Evolutionary conservation across 64 coral and sea anemone genomes (phyloP).

Genomic region (Actinia equina): DNA sequence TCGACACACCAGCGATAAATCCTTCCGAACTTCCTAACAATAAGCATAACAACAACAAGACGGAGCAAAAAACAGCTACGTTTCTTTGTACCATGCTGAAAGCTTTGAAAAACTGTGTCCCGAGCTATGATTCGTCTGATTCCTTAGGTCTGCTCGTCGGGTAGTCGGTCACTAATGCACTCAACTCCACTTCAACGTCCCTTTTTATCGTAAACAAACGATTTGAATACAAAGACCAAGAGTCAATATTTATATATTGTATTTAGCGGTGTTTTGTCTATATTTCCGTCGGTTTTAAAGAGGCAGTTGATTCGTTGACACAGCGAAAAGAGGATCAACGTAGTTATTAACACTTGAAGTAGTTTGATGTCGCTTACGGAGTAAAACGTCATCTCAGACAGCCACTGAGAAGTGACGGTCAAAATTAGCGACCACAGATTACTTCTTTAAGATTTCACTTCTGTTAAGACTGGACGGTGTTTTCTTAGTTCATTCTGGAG

Average conservation of each 20-base stretch:
- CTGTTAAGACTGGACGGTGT: background rate
- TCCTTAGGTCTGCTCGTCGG: background rate
- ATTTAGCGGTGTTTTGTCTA: background rate
- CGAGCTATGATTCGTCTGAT: background rate
- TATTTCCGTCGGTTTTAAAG: slow-evolving; percentile 1
- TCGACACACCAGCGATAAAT: background rate
- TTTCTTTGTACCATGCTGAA: background rate
- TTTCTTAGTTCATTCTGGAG: background rate
- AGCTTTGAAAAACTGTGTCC: background rate
- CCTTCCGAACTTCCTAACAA: background rate
- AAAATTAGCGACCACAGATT: background rate
- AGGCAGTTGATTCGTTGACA: background rate
- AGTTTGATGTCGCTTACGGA: background rate
- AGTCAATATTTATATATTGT: background rate
- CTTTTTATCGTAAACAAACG: background rate
- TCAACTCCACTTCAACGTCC: background rate
- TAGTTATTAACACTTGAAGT: background rate
- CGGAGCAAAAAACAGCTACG: background rate
- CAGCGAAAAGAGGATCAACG: background rate
- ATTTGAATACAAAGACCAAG: background rate
- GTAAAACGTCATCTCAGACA: background rate
- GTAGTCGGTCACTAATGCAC: background rate
- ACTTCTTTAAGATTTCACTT: background rate
- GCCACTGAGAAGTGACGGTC: background rate
- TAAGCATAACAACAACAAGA: background rate